Evolutionary conservation across 2,797 vertebrate genomes (phyloP).

Genomic region (Neopelma chrysocephalum): DNA sequence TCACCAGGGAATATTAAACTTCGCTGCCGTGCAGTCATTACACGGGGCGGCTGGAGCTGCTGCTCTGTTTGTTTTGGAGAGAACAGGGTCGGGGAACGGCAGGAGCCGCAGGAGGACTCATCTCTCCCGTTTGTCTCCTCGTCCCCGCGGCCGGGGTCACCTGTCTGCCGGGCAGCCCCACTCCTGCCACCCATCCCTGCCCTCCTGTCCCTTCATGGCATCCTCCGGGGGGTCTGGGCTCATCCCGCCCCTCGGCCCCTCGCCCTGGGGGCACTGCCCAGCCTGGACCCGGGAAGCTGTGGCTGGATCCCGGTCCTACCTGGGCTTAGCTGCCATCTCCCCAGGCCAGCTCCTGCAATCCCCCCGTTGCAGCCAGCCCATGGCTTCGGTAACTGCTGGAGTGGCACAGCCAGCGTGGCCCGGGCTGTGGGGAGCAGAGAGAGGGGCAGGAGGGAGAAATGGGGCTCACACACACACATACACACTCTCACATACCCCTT

Average conservation of each 20-base stretch:
- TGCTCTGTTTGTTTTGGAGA: background rate
- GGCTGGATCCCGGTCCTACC: background rate
- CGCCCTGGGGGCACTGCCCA: background rate
- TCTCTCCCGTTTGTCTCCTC: background rate
- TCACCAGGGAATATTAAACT: background rate
- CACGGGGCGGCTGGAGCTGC: background rate
- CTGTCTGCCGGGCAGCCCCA: background rate
- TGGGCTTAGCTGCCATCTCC: accelerated
- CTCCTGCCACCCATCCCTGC: background rate
- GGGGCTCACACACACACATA: background rate
- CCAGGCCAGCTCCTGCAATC: accelerated
- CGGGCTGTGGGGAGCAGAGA: background rate
- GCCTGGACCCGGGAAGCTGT: accelerated
- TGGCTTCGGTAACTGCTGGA: accelerated
- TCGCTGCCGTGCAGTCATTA: background rate
- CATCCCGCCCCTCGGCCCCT: background rate
- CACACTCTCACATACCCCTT: accelerated
- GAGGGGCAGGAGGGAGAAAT: background rate
- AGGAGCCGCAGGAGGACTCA: background rate
- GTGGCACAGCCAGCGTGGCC: accelerated
- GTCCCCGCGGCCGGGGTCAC: accelerated
- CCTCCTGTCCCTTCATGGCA: accelerated
- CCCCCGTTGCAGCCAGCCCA: accelerated
- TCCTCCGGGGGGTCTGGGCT: background rate
- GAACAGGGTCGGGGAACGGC: background rate